A percentile compares a stretch with the other conserved stretches of the same genome.
phyloP scores from a whole-genome alignment of 2,113 vertebrate genomes.

The Oxyruncus cristatus region DNA sequence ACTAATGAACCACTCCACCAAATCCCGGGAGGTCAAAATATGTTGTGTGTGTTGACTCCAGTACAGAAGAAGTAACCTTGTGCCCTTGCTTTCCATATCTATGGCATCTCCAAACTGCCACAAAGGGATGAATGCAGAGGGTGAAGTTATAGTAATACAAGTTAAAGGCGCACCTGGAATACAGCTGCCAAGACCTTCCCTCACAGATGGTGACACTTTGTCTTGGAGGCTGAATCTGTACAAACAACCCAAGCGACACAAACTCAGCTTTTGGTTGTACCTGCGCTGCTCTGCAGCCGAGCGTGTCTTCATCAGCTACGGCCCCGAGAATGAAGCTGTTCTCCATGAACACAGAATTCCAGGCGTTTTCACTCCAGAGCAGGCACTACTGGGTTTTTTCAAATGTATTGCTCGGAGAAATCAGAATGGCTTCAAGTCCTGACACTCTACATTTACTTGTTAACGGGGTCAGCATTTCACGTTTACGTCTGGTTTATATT shows the following conservation, averaged over 20 bases:
- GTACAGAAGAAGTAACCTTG: neutral
- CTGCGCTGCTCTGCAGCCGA: neutral
- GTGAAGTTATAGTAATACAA: neutral
- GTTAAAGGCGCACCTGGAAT: neutral
- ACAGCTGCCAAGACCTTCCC: neutral
- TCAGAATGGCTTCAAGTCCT: neutral
- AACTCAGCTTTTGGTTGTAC: neutral
- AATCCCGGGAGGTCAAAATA: neutral
- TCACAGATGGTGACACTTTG: neutral
- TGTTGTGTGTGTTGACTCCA: neutral
- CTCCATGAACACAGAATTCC: neutral
- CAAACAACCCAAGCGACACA: neutral
- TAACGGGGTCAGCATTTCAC: neutral
- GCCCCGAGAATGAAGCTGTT: neutral
- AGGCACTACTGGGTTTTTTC: neutral
- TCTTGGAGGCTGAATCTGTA: neutral
- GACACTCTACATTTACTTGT: neutral
- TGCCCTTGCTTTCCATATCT: slow-evolving; percentile 53
- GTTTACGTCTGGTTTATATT: neutral
- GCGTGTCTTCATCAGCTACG: rapidly evolving
- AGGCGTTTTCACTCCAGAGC: neutral
- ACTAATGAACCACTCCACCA: slow-evolving; percentile 10
- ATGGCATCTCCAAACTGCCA: slow-evolving; percentile 1
- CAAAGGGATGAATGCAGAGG: neutral
- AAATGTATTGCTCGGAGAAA: neutral